These are phyloP conservation scores for Myxocyprinus asiaticus DNA, from an alignment of 2,113 vertebrate species.

Conservation along the genomic window DNA sequence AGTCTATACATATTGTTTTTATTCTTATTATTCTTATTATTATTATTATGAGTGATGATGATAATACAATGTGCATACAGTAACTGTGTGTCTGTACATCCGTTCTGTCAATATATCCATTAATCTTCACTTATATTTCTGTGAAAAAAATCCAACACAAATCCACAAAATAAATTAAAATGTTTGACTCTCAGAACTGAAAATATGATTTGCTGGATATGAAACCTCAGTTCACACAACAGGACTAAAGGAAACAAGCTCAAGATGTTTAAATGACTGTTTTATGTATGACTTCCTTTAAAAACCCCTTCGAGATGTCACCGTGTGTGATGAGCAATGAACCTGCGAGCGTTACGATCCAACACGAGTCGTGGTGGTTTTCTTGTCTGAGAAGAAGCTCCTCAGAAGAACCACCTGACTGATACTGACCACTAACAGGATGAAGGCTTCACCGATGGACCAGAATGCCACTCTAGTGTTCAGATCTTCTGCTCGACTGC, in stretches of 20 bases:
- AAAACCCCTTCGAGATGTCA: background rate
- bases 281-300: slow-evolving; percentile 4
- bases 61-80: too few species aligned
- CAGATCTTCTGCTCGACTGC: slow-evolving; percentile 95
- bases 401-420: slow-evolving; percentile 96
- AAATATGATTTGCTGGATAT: slow-evolving; percentile 20
- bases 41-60: too few species aligned
- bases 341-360: slow-evolving; percentile 82
- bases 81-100: slow-evolving; percentile 19
- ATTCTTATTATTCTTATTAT: too few species aligned
- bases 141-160: slow-evolving; percentile 46
- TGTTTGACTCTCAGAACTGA: slow-evolving; percentile 54
- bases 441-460: slow-evolving; percentile 95
- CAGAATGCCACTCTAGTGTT: slow-evolving; percentile 97
- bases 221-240: slow-evolving; percentile 15
- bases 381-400: slow-evolving; percentile 98
- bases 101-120: background rate
- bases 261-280: slow-evolving; percentile 38
- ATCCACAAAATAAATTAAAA: slow-evolving; percentile 63
- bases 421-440: slow-evolving; percentile 95
- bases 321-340: background rate
- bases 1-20: too few species aligned
- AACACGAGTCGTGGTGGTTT: slow-evolving; percentile 93
- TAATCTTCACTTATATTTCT: slow-evolving; percentile 12
- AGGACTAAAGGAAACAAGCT: slow-evolving; percentile 36